A percentile compares a stretch with the other conserved stretches of the same genome.
These are phyloP conservation scores for Xanthorhoe spadicearia DNA, from an alignment of 2,888 invertebrate genomes.

Conservation along the genomic window DNA sequence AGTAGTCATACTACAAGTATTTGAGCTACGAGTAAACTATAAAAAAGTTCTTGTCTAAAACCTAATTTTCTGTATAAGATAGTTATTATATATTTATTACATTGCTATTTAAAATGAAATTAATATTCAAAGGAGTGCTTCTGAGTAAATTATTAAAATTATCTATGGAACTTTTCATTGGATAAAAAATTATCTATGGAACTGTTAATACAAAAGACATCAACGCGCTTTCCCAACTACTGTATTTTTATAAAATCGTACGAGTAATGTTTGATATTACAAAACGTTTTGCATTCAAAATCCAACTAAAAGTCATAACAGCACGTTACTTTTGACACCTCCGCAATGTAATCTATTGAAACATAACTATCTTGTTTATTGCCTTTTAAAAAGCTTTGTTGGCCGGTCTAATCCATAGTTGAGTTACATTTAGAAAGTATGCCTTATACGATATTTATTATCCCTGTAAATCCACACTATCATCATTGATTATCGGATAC, in stretches of 20 bases:
- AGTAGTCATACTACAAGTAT: too few relatives aligned
- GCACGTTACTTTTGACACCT: constrained; percentile 21
- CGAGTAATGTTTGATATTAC: neutral
- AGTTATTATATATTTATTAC: too few relatives aligned
- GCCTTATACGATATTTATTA: constrained; percentile 48
- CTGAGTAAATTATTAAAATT: too few relatives aligned
- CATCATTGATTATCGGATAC: constrained; percentile 47
- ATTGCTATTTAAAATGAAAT: too few relatives aligned
- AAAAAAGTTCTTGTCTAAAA: too few relatives aligned
- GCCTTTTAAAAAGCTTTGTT: constrained; percentile 33
- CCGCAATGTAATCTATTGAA: constrained; percentile 18
- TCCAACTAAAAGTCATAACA: neutral
- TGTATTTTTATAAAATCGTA: neutral
- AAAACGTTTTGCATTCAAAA: neutral
- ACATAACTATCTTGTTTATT: constrained; percentile 26
- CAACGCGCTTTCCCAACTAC: constrained; percentile 8
- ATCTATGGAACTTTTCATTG: too few relatives aligned
- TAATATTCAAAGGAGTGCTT: too few relatives aligned
- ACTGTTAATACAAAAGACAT: constrained; percentile 4
- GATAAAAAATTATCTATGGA: neutral
- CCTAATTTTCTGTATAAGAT: too few relatives aligned
- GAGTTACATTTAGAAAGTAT: constrained; percentile 56
- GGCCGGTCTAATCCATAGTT: constrained; percentile 36
- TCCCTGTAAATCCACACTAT: constrained; percentile 45
- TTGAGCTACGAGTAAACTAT: too few relatives aligned